Evolutionary conservation across 2,888 invertebrate species (phyloP), one percentile per base, ranked within the genome.

Genomic region (Cerceris ruficornis): DNA sequence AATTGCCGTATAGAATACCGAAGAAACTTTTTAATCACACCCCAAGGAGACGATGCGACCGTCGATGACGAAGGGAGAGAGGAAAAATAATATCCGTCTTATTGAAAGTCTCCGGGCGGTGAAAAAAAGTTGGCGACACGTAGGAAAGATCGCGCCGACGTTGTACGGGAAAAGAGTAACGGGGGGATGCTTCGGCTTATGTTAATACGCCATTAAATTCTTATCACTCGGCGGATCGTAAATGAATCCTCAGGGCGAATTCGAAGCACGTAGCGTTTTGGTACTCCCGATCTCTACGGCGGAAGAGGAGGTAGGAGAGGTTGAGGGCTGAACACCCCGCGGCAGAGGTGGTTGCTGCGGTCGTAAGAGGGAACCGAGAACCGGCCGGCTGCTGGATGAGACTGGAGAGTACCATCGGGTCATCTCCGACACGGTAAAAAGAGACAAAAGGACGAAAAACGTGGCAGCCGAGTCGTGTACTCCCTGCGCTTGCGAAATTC

Each of bases 121-220:
- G n/a, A 52, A 52, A 52, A n/a, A 7, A 52, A 52, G 17, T 17
- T 7, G 17, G 17, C 15, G 55, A 17, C 15, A 55, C 17, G 7
- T 17, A 13, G 17, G 13, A 28, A 28, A 28, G 28, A 28, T 28
- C 28, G 4, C 28, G 1, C 28, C 28, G 28, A 28, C 28, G 4
- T 1, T 28, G 28, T 28, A 28, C 28, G 4, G 28, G 28, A 28
- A 28, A 28, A 28, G 28, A 28, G 28, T 4, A 28, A 28, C 28
- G 28, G 28, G 1, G 4, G 55, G 17, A 7, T 28, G 0, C 8
- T 17, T 15, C 15, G 74, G 80, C 86, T 82, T 82, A 80, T 80
- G 85, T 85, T 85, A 85, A 85, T 85, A 78, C 75, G 69, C 80
- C 70, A 84, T 85, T 85, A 85, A 85, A 85, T 85, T 85, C 82